Conservation (phyloP, 2,113 vertebrate species). For the Pterocles gutturalis region DNA sequence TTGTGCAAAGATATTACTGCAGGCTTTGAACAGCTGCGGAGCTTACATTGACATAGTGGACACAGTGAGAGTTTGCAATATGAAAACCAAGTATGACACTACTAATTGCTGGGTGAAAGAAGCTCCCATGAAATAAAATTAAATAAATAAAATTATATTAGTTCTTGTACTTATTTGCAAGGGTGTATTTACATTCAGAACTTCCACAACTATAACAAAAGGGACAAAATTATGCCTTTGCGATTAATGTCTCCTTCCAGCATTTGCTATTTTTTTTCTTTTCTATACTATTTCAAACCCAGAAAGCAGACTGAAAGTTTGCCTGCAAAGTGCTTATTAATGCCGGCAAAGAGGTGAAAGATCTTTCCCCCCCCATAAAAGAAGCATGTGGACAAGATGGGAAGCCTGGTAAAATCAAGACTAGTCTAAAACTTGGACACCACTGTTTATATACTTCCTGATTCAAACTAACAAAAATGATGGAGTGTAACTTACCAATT, state of each 20-base stretch:
- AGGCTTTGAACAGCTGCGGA: background rate
- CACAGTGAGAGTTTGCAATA: background rate
- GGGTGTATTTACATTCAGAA: background rate
- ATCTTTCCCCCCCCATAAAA: background rate
- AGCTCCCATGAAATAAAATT: background rate
- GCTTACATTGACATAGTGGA: background rate
- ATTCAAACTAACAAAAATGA: background rate
- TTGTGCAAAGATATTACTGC: background rate
- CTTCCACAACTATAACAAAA: background rate
- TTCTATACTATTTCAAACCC: conserved; percentile 1
- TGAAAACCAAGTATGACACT: background rate
- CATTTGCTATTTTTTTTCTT: background rate
- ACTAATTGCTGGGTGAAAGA: conserved; percentile 11
- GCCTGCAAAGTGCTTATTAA: background rate
- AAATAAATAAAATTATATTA: background rate
- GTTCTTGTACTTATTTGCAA: background rate
- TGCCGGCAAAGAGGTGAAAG: background rate
- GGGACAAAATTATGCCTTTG: background rate
- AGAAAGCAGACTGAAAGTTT: background rate
- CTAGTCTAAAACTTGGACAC: background rate
- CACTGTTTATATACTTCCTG: background rate
- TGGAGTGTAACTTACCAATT: conserved; percentile 75
- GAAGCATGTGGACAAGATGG: background rate
- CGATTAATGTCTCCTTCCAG: background rate
- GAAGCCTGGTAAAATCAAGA: background rate